Conservation (phyloP, 2,113 vertebrate species). For the human region DNA sequence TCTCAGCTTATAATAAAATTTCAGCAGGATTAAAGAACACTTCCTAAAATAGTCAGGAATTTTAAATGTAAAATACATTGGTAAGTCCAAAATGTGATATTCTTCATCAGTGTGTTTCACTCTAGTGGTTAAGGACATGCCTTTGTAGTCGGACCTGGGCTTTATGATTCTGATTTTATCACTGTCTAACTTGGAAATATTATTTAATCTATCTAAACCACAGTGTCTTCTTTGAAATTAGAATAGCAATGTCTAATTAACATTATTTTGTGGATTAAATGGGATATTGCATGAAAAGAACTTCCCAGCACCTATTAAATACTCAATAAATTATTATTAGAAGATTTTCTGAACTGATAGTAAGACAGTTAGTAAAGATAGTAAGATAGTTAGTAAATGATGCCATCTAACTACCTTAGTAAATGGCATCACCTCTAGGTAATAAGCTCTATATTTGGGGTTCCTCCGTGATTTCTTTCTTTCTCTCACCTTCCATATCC, state of each 20-base stretch:
- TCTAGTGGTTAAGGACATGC: fast-evolving
- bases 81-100: not conserved
- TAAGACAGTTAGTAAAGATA: no score
- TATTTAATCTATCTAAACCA: not conserved
- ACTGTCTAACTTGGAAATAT: not conserved
- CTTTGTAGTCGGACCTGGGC: not conserved
- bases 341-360: not conserved
- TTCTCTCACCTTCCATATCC: not conserved
- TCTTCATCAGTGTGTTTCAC: not conserved
- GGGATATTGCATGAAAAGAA: not conserved
- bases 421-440: not conserved
- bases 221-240: not conserved
- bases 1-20: not conserved
- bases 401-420: not conserved
- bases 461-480: not conserved
- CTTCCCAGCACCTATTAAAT: not conserved
- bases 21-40: not conserved
- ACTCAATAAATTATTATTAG: not conserved
- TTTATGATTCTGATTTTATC: not conserved
- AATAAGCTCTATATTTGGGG: not conserved
- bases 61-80: not conserved
- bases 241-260: not conserved
- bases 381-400: no score
- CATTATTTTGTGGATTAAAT: not conserved
- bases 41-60: not conserved